Evolutionary conservation across 2,888 invertebrate genomes (phyloP).

Genomic region (Stictocephala bisonia): DNA sequence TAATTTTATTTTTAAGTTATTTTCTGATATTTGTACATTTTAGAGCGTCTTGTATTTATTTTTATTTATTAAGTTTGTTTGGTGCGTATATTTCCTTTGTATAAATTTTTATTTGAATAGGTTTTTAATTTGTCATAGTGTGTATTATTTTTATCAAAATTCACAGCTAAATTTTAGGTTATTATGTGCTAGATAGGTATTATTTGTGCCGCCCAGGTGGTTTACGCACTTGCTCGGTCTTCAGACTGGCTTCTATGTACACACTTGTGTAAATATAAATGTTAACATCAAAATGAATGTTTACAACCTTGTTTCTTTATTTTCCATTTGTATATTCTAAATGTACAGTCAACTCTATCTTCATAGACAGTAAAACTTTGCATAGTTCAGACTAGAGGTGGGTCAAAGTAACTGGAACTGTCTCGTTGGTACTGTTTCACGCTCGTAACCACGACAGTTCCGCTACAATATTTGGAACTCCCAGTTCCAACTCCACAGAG

Average conservation of each 20-base stretch:
- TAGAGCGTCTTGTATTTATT: slow-evolving; percentile 31
- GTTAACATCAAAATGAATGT: slow-evolving; percentile 46
- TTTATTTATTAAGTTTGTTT: slow-evolving; percentile 26
- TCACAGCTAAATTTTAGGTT: slow-evolving; percentile 17
- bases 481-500: too few species aligned
- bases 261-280: slow-evolving; percentile 46
- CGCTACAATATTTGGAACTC: too few species aligned
- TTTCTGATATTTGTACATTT: slow-evolving; percentile 21
- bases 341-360: too few species aligned
- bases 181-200: slow-evolving; percentile 37
- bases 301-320: too few species aligned
- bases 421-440: too few species aligned
- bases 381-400: too few species aligned
- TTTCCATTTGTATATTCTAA: too few species aligned
- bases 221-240: slow-evolving; percentile 13
- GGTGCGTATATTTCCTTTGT: slow-evolving; percentile 41
- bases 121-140: too few species aligned
- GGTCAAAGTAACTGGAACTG: too few species aligned
- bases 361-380: too few species aligned
- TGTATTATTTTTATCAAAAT: too few species aligned
- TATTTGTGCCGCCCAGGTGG: slow-evolving; percentile 20
- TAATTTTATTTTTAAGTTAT: slow-evolving; percentile 25
- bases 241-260: slow-evolving; percentile 33
- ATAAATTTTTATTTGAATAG: slow-evolving; percentile 13
- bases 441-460: too few species aligned